These are phyloP conservation scores for Drosophila silvestris DNA, from an alignment of 2,888 invertebrate species.

Conservation along the genomic window DNA sequence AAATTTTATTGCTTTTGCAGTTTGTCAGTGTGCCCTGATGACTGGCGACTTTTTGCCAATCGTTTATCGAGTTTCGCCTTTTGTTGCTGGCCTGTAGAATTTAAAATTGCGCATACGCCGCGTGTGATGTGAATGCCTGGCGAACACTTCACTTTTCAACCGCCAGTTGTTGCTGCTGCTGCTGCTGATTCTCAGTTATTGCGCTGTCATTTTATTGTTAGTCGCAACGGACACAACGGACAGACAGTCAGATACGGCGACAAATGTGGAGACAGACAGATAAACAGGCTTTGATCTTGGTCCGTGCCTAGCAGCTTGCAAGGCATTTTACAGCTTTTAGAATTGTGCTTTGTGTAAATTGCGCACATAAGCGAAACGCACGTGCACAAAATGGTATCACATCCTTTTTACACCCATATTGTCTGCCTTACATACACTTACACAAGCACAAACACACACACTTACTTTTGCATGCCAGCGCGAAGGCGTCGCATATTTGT, in stretches of 20 bases:
- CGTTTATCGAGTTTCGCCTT: conserved; percentile 12
- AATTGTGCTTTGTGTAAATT: conserved; percentile 39
- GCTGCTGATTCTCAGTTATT: conserved; percentile 54
- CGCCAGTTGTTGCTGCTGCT: conserved; percentile 35
- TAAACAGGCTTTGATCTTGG: conserved; percentile 60
- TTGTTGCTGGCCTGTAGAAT: conserved; percentile 15
- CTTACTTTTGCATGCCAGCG: conserved; percentile 1
- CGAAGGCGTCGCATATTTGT: conserved; percentile 29
- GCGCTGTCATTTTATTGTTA: conserved; percentile 70
- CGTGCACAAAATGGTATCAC: conserved; percentile 67
- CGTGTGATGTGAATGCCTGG: conserved; percentile 56
- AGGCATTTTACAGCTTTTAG: conserved; percentile 58
- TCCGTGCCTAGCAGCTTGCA: conserved; percentile 51
- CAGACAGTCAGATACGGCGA: neutral
- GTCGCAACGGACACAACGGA: conserved; percentile 37
- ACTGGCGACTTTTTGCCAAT: conserved; percentile 49
- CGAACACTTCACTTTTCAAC: conserved; percentile 65
- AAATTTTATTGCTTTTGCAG: conserved; percentile 68
- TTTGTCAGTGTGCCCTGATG: conserved; percentile 46
- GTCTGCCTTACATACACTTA: conserved; percentile 6
- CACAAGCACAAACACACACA: conserved; percentile 5
- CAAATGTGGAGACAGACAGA: conserved; percentile 8
- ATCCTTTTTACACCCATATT: conserved; percentile 31
- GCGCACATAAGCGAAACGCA: conserved; percentile 49
- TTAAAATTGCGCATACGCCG: conserved; percentile 66